Evolutionary conservation across 2,797 vertebrate genomes (phyloP).

Genomic region (Nothura maculosa): DNA sequence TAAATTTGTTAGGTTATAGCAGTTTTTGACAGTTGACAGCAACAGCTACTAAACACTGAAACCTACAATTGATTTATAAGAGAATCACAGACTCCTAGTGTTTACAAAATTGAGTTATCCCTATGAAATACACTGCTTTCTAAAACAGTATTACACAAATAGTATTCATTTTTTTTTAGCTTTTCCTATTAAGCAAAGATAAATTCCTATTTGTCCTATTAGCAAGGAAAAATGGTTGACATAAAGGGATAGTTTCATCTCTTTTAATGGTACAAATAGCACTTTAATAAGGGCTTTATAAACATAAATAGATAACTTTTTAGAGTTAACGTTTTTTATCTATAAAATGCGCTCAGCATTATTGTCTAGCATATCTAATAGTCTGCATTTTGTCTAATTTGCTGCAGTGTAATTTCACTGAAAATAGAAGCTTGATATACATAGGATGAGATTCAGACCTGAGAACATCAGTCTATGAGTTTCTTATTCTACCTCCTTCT

Average conservation of each 20-base stretch:
- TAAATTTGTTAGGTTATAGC: conserved; percentile 13
- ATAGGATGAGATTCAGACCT: neutral
- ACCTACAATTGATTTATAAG: neutral
- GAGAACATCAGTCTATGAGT: neutral
- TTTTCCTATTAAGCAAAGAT: neutral
- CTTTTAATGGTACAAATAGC: neutral
- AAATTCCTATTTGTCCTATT: neutral
- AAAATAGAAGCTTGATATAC: neutral
- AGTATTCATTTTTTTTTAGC: neutral
- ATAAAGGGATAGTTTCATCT: neutral
- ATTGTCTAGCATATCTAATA: neutral
- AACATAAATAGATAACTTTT: neutral
- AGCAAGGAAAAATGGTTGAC: neutral
- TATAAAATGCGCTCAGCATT: neutral
- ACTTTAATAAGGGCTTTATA: neutral
- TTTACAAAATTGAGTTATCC: neutral
- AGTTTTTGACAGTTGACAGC: conserved; percentile 26
- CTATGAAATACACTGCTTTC: neutral
- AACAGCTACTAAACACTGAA: neutral
- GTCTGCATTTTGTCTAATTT: neutral
- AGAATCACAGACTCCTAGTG: neutral
- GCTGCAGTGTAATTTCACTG: neutral
- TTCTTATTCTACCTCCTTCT: neutral
- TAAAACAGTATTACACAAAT: neutral
- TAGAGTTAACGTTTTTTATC: neutral